phyloP scores from a whole-genome alignment of 1,140 invertebrate genomes.

The Rhagoletis pomonella region DNA sequence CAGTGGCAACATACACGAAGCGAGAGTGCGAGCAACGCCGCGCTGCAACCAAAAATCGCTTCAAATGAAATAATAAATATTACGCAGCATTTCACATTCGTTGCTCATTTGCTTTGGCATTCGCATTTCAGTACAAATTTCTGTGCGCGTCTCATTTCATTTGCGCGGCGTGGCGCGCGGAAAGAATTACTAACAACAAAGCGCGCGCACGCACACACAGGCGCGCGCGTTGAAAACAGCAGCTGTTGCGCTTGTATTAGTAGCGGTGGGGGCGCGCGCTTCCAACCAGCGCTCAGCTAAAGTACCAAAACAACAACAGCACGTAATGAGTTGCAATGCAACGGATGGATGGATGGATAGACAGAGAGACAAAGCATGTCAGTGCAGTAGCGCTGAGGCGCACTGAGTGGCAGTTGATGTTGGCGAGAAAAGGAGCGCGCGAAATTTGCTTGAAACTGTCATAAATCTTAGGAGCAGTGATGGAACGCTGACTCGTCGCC shows the following conservation, averaged over 20 bases:
- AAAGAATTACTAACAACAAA: background rate
- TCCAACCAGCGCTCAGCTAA: background rate
- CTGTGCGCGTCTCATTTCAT: constrained; percentile 32
- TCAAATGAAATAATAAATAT: background rate
- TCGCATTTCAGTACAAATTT: constrained; percentile 9
- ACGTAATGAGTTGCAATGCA: background rate
- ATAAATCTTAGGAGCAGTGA: constrained; percentile 55
- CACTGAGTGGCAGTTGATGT: constrained; percentile 39
- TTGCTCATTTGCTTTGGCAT: constrained; percentile 7
- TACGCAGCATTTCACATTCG: constrained; percentile 31
- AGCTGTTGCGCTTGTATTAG: constrained; percentile 45
- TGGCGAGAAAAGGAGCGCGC: constrained; percentile 39
- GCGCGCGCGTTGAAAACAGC: background rate
- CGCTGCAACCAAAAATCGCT: background rate
- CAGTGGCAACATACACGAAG: background rate
- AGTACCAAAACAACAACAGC: constrained; percentile 10
- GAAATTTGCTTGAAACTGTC: constrained; percentile 54
- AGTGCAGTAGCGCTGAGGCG: background rate
- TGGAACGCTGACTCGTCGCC: constrained; percentile 40
- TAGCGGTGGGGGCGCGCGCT: constrained; percentile 41
- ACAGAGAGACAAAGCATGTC: constrained; percentile 53
- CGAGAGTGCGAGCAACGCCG: background rate
- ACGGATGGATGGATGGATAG: constrained; percentile 24
- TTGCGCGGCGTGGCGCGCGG: background rate
- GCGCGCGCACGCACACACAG: background rate